phyloP scores from a whole-genome alignment of 2,888 invertebrate species.

The Drosophila meridionalis region DNA sequence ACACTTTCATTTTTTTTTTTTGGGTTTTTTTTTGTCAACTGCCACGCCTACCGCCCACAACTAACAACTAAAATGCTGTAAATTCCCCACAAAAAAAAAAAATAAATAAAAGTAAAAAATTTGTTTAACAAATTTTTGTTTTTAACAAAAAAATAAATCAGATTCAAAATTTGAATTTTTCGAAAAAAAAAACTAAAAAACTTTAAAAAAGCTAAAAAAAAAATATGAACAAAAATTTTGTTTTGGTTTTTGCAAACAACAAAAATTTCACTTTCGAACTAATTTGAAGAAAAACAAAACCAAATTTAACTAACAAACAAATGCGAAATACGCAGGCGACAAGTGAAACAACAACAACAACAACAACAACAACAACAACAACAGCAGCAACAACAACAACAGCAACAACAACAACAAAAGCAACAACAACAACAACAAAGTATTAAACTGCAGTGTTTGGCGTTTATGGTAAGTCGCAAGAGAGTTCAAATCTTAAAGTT shows the following conservation, averaged over 20 bases:
- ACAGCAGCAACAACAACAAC: slow-evolving; percentile 14
- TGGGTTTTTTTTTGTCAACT: slow-evolving; percentile 9
- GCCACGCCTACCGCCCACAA: slow-evolving; percentile 48
- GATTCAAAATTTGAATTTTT: slow-evolving; percentile 23
- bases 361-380: slow-evolving; percentile 14
- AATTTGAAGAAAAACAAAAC: slow-evolving; percentile 27
- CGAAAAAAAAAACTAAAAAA: slow-evolving; percentile 22
- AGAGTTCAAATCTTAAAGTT: too few relatives aligned
- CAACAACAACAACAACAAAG: slow-evolving; percentile 48
- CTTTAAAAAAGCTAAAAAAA: background rate
- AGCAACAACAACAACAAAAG: background rate
- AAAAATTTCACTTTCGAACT: slow-evolving; percentile 55
- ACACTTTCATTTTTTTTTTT: slow-evolving; percentile 11
- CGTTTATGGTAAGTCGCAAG: slow-evolving; percentile 67
- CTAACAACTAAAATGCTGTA: slow-evolving; percentile 23
- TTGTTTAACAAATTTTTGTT: slow-evolving; percentile 31
- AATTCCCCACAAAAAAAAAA: background rate
- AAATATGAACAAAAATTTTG: slow-evolving; percentile 45
- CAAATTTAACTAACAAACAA: slow-evolving; percentile 27
- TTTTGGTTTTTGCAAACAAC: slow-evolving; percentile 47
- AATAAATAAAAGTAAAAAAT: slow-evolving; percentile 14
- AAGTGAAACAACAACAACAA: slow-evolving; percentile 21
- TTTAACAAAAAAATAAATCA: slow-evolving; percentile 18
- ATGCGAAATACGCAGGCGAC: slow-evolving; percentile 43
- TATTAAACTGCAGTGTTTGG: slow-evolving; percentile 79